These are phyloP conservation scores for Galagoides demidoff DNA, from an alignment of 2,797 vertebrate genomes.

Conservation along the genomic window DNA sequence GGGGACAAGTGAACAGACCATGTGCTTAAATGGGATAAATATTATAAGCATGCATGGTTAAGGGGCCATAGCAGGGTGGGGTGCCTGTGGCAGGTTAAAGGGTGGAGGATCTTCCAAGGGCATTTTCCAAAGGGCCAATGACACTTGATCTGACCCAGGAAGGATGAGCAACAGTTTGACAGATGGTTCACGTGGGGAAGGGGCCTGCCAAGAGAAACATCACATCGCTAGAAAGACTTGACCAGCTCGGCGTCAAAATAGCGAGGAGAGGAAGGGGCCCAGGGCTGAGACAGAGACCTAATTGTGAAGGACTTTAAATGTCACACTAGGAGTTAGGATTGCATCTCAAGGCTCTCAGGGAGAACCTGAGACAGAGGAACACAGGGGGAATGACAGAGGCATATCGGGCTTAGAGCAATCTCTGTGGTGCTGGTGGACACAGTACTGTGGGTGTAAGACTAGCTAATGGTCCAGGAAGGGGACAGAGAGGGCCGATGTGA, in stretches of 20 bases:
- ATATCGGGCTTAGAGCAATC: accelerated
- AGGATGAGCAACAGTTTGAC: not conserved
- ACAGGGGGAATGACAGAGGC: accelerated
- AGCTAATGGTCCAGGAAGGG: accelerated
- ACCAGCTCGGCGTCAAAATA: accelerated
- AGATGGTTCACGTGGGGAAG: accelerated
- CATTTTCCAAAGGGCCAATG: not conserved
- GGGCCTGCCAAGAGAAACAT: not conserved
- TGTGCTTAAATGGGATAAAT: accelerated
- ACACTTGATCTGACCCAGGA: not conserved
- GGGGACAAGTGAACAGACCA: not conserved
- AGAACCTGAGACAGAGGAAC: accelerated
- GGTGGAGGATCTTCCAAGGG: accelerated
- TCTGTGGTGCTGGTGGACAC: accelerated
- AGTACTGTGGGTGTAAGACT: accelerated
- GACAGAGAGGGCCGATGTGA: accelerated
- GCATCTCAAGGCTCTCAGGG: accelerated
- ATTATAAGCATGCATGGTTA: accelerated
- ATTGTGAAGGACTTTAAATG: not conserved
- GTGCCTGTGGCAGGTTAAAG: accelerated
- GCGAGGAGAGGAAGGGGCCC: accelerated
- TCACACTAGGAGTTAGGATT: not conserved
- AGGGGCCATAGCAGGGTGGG: accelerated
- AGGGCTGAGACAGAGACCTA: not conserved
- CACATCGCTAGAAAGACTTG: accelerated